These are phyloP conservation scores for Hydropsyche betteni DNA, from an alignment of 2,888 invertebrate genomes.

Conservation along the genomic window DNA sequence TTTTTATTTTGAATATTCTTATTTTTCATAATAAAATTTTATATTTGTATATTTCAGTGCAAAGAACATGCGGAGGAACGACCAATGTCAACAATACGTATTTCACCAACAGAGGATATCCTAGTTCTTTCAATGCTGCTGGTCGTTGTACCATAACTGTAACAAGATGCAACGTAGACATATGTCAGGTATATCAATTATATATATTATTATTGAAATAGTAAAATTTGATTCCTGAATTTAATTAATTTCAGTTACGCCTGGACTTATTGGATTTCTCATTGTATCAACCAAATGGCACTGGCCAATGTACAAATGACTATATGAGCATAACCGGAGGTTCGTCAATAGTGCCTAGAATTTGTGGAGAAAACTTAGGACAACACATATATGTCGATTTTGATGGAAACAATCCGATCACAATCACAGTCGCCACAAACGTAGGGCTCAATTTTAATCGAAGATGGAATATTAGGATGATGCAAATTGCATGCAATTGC, in stretches of 20 bases:
- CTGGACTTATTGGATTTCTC: conserved; percentile 80
- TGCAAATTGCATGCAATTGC: conserved; percentile 78
- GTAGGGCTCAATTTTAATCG: conserved; percentile 69
- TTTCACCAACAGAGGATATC: conserved; percentile 82
- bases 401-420: conserved; percentile 73
- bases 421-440: conserved; percentile 73
- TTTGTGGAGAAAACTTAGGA: conserved; percentile 85
- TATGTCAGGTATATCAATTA: conserved; percentile 71
- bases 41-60: conserved; percentile 64
- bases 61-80: conserved; percentile 75
- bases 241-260: conserved; percentile 66
- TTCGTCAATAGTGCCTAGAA: conserved; percentile 71
- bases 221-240: neutral
- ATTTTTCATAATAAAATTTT: conserved; percentile 46
- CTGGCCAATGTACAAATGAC: conserved; percentile 77
- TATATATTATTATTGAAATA: too few relatives aligned
- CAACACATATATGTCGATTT: conserved; percentile 83
- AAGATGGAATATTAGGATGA: conserved; percentile 78
- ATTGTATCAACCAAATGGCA: conserved; percentile 76
- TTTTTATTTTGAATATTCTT: neutral
- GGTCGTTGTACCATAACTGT: conserved; percentile 77
- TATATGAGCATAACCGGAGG: conserved; percentile 76
- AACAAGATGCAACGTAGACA: conserved; percentile 71
- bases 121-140: conserved; percentile 74
- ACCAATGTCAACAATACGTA: conserved; percentile 84